Percentiles rank a stretch among this genome's conserved stretches.
Conservation (phyloP, 2,888 invertebrate genomes). For the Cerastis rubricosa region DNA sequence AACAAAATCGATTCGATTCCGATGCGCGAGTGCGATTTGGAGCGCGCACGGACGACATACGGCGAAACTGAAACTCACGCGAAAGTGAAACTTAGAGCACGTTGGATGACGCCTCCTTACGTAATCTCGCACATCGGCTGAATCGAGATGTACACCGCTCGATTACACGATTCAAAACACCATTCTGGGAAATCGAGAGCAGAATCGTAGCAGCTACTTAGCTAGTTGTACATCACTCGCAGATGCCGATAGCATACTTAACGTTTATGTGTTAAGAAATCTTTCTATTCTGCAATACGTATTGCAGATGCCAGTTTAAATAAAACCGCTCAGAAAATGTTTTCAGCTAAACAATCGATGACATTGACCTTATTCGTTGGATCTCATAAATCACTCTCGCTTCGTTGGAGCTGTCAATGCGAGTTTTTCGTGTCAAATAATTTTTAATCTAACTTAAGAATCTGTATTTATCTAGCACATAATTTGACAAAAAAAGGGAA, state of each 20-base stretch:
- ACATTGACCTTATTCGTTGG: conserved; percentile 69
- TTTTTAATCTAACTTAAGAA: conserved; percentile 56
- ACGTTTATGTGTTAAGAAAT: conserved; percentile 68
- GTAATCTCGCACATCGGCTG: conserved; percentile 73
- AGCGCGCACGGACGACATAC: conserved; percentile 70
- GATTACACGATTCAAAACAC: conserved; percentile 77
- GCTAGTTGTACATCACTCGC: conserved; percentile 69
- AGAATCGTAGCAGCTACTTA: conserved; percentile 60
- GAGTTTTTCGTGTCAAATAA: conserved; percentile 54
- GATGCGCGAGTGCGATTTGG: conserved; percentile 64
- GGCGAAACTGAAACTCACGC: conserved; percentile 83
- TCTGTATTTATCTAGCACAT: conserved; percentile 41
- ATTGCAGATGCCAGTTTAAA: conserved; percentile 39
- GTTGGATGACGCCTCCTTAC: conserved; percentile 80
- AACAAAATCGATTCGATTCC: conserved; percentile 70
- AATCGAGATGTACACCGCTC: conserved; percentile 72
- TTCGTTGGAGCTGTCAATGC: conserved; percentile 67
- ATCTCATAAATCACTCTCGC: conserved; percentile 72
- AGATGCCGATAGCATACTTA: conserved; percentile 66
- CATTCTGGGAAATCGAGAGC: conserved; percentile 73
- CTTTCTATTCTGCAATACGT: conserved; percentile 60
- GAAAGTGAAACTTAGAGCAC: conserved; percentile 86
- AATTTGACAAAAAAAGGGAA: conserved; percentile 57
- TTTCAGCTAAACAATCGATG: conserved; percentile 63
- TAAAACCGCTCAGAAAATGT: conserved; percentile 42